Percentiles rank a stretch among this genome's conserved stretches.
Evolutionary conservation across 2,113 vertebrate genomes (phyloP).

Genomic region (Ictalurus punctatus): DNA sequence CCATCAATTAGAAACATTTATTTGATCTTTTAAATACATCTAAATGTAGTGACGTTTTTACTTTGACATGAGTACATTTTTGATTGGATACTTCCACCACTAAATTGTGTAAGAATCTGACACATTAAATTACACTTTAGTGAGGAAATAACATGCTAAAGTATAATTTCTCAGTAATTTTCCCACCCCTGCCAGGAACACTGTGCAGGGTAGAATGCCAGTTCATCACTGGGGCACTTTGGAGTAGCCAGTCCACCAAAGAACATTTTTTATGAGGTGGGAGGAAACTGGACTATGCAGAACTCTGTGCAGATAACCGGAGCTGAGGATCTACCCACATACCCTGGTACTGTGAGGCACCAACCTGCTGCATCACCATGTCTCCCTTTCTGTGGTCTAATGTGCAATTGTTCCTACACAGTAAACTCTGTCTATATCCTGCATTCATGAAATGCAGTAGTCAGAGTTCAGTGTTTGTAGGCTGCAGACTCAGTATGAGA

Average conservation of each 20-base stretch:
- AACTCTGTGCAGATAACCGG: background rate
- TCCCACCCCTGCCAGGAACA: background rate
- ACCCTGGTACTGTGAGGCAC: background rate
- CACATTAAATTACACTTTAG: background rate
- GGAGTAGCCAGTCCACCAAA: background rate
- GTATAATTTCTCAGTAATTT: background rate
- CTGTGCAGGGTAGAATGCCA: background rate
- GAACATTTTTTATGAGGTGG: background rate
- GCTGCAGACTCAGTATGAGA: background rate
- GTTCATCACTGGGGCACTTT: background rate
- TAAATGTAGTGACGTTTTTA: background rate
- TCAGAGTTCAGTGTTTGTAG: background rate
- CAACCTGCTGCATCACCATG: background rate
- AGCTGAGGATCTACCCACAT: background rate
- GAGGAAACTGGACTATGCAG: background rate
- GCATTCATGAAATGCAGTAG: too few relatives aligned
- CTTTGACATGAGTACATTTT: background rate
- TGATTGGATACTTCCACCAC: background rate
- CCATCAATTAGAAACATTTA: background rate
- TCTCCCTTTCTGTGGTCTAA: background rate
- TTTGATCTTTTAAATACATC: background rate
- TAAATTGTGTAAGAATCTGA: background rate
- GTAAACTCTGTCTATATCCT: background rate
- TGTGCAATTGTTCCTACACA: too few relatives aligned
- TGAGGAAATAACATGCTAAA: too few relatives aligned